Conservation (phyloP, 2,113 vertebrate species). For the Campylomormyrus numenius region DNA sequence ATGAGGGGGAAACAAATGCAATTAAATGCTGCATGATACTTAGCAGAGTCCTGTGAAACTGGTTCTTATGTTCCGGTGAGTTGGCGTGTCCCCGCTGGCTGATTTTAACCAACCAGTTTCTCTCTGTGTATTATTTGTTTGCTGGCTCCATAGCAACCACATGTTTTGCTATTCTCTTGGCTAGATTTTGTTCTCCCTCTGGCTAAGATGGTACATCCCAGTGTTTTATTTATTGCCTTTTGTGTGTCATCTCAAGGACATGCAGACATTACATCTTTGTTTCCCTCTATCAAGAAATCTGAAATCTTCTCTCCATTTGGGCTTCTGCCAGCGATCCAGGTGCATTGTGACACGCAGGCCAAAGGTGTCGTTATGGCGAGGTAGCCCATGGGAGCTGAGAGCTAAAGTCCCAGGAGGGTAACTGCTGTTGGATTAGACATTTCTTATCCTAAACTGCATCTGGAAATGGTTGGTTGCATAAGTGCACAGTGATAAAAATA, state of each 20-base stretch:
- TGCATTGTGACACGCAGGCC: neutral
- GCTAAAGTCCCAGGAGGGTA: neutral
- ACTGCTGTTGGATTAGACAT: neutral
- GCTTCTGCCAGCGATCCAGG: neutral
- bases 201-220: constrained; percentile 41
- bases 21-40: constrained; percentile 61
- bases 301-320: constrained; percentile 8
- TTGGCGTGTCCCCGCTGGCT: constrained; percentile 60
- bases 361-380: neutral
- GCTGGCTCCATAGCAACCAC: constrained; percentile 53
- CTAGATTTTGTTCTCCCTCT: constrained; percentile 48
- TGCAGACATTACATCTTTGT: constrained; percentile 26
- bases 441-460: neutral
- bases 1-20: constrained; percentile 45
- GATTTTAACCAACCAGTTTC: constrained; percentile 53
- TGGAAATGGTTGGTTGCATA: neutral
- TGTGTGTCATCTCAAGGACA: constrained; percentile 27
- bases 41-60: constrained; percentile 61
- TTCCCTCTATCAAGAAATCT: neutral
- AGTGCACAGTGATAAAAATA: neutral
- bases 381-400: neutral
- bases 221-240: constrained; percentile 45
- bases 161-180: constrained; percentile 58
- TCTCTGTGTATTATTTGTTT: constrained; percentile 58
- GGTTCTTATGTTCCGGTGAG: constrained; percentile 49